Conservation (phyloP, 2,888 invertebrate species). For the Enchytraeus crypticus region DNA sequence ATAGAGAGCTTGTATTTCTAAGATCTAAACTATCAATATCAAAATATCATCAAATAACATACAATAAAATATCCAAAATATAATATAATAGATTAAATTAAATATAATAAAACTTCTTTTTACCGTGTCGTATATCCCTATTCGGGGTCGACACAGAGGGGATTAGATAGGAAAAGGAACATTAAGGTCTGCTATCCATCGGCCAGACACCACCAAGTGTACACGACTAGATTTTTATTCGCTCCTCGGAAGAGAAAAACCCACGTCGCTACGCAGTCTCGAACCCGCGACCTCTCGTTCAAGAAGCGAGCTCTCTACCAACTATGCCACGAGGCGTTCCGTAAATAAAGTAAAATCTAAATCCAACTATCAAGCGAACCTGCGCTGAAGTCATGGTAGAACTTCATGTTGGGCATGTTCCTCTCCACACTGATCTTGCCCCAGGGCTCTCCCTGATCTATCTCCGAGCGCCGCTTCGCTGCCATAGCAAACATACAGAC, state of each 20-base stretch:
- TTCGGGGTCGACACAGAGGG: too few relatives aligned
- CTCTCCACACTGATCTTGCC: conserved; percentile 72
- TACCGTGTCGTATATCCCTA: too few relatives aligned
- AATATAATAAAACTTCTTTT: background rate
- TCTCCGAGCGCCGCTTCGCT: conserved; percentile 67
- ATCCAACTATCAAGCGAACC: conserved; percentile 37
- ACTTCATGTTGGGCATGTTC: conserved; percentile 83
- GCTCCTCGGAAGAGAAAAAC: too few relatives aligned
- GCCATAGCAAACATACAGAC: conserved; percentile 20
- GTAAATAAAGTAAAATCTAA: background rate
- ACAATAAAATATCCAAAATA: background rate
- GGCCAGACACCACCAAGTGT: too few relatives aligned
- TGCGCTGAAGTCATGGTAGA: conserved; percentile 93
- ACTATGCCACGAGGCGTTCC: background rate
- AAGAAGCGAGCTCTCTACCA: too few relatives aligned
- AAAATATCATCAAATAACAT: background rate
- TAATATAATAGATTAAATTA: background rate
- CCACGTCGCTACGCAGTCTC: too few relatives aligned
- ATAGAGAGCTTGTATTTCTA: too few relatives aligned
- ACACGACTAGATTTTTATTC: too few relatives aligned
- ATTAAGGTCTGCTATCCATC: too few relatives aligned
- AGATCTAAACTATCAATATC: background rate
- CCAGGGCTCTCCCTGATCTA: conserved; percentile 79
- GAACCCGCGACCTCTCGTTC: too few relatives aligned
- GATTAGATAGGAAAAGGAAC: too few relatives aligned